Evolutionary conservation across 2,797 vertebrate genomes (phyloP), one percentile per base, ranked within the genome.

Genomic region (Rhabdophis nuchalis): DNA sequence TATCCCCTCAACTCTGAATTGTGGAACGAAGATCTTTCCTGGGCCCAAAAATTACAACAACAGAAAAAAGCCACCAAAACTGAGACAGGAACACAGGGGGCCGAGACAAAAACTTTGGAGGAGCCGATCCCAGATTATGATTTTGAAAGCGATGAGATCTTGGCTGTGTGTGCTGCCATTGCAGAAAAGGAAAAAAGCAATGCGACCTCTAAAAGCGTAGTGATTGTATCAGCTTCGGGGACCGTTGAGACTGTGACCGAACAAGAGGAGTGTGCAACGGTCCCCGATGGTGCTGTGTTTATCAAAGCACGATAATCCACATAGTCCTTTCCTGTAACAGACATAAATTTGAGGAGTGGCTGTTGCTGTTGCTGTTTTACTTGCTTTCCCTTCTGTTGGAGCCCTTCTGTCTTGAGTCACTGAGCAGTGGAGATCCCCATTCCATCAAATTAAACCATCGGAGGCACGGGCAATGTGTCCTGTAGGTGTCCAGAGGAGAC

Each of bases 91-190:
- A 96, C 96, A 36, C 98, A 98, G 88, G 96, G 97, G 7, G 95
- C 94, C 36, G 96, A 94, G 86, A 93, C 98, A 56, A 95, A 97
- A 0, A 92, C 97, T 3, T 97, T 96, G 14, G 98, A 98, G 0
- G 98, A 98, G 96, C 97, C 98, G 0, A 96, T 98, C 92, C 98
- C 97, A n/a, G 99, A 99, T 96, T 99, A 98, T 93, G 99, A 99
- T 95, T 99, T 99, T 93, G 99, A 99, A 97, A 98, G 99, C 0
- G 98, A 99, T 8, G 99, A 99, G 96, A 98, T 99, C 93, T 97
- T 99, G 91, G 98, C 98, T 1, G 99, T 99, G 20, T 99, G 99
- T 94, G 97, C 98, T n/a, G 98, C 99, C 0, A 98, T 99, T 0
- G 99, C 98, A 0, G 98, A 99, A 94, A 97, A 98, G 57, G 98